Base-by-base conservation (phyloP, 2,888 invertebrate genomes). In the Chrysotoxum bicinctum region DNA sequence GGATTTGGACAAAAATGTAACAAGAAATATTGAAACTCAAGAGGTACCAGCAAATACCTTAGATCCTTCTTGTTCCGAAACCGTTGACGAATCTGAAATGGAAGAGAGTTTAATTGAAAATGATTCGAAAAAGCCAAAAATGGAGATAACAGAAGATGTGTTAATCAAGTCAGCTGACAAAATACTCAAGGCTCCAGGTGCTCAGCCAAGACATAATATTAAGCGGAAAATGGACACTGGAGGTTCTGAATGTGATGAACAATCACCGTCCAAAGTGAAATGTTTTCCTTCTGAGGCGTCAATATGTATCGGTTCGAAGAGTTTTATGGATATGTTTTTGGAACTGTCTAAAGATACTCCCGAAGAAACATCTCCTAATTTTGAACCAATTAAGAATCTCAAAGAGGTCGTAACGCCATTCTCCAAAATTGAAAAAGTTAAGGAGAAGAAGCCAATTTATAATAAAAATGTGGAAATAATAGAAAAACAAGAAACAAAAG, bases 241-340 rank as follows among this genome's bases (percentile, higher is more conserved):
- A 21, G 72, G 60, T 1, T 30, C 43, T n/a, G 43, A 37, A 9
- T 19, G 12, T 21, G 10, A 9, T 5, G 1, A 9, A 14, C 10
- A n/a, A 8, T 70, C 80, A 10, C 37, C 64, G 21, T 19, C 73
- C 10, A 84, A 79, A 70, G 70, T 43, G 2, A 66, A 23, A 16
- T 62, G 16, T 6, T 8, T 30, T 16, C 52, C 37, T n/a, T n/a
- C 40, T 26, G 30, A 56, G 14, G 30, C 8, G 7, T 50, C 73
- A 9, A 30, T 14, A 2, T 62, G 26, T 0, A 14, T 43, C 0
- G 40, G 32, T 19, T 40, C 84, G 5, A 81, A 56, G 26, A 77
- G 43, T 23, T 85, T 81, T 40, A 64, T 73, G 76, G 76, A 85
- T 9, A 77, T 81, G 56, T 81, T 85, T 16, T 14, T 72, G 2